Evolutionary conservation across 2,113 vertebrate genomes (phyloP).

Genomic region (Chaetodon auriga): DNA sequence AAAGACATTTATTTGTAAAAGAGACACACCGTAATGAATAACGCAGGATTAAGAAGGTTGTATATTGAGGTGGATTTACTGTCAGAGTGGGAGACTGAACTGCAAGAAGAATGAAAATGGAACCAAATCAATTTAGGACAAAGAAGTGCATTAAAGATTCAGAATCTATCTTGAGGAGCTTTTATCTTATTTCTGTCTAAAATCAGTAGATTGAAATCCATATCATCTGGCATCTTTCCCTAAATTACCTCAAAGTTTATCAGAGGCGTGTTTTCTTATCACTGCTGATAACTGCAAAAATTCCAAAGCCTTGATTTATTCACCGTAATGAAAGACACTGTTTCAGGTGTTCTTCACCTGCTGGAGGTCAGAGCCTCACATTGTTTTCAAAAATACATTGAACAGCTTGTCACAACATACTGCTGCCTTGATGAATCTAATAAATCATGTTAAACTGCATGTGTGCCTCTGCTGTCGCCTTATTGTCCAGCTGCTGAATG

Average conservation of each 20-base stretch:
- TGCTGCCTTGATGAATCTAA: slow-evolving; percentile 24
- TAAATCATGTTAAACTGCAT: slow-evolving; percentile 32
- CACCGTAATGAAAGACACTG: neutral
- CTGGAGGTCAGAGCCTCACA: neutral
- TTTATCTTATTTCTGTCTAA: slow-evolving; percentile 7
- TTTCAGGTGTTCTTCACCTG: neutral
- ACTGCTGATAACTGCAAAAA: neutral
- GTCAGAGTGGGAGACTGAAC: slow-evolving; percentile 1
- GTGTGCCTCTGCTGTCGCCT: slow-evolving; percentile 14
- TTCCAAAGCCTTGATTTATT: neutral
- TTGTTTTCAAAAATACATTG: slow-evolving; percentile 15
- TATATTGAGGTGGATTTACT: slow-evolving; percentile 2
- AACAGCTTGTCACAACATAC: slow-evolving; percentile 27
- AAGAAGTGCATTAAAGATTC: slow-evolving; percentile 1
- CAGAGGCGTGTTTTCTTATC: neutral
- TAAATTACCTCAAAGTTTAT: neutral
- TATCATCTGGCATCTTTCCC: neutral
- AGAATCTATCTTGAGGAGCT: neutral
- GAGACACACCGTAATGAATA: slow-evolving; percentile 14
- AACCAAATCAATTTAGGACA: slow-evolving; percentile 21
- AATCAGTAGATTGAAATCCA: neutral
- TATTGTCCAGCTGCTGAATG: slow-evolving; percentile 40
- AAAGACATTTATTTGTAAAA: slow-evolving; percentile 5
- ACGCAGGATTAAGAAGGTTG: neutral
- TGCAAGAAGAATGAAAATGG: slow-evolving; percentile 16